A percentile compares a stretch with the other conserved stretches of the same genome.
phyloP scores from a whole-genome alignment of 2,888 invertebrate genomes.

The Caenorhabditis sp. region DNA sequence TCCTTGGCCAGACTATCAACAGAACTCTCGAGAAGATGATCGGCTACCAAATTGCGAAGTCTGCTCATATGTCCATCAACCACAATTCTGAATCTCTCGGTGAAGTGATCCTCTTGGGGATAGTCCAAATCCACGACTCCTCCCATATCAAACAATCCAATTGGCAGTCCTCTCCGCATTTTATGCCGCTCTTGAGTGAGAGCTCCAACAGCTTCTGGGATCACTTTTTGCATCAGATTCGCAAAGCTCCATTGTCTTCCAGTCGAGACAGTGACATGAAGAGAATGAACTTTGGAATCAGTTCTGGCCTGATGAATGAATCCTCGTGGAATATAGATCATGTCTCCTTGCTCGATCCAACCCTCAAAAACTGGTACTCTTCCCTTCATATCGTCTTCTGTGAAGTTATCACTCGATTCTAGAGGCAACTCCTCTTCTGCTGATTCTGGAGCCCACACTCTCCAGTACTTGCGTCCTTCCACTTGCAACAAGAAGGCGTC shows the following conservation, averaged over 20 bases:
- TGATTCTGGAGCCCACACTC: slow-evolving; percentile 89
- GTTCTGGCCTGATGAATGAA: slow-evolving; percentile 85
- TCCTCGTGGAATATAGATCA: slow-evolving; percentile 93
- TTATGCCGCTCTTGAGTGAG: slow-evolving; percentile 60
- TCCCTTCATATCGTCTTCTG: slow-evolving; percentile 75
- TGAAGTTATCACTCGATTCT: slow-evolving; percentile 86
- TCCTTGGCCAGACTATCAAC: slow-evolving; percentile 92
- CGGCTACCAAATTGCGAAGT: slow-evolving; percentile 66
- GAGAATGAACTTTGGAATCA: slow-evolving; percentile 88
- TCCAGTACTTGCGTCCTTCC: slow-evolving; percentile 96
- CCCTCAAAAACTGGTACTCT: slow-evolving; percentile 78
- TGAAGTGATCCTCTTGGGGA: slow-evolving; percentile 70
- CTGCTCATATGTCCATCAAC: slow-evolving; percentile 73
- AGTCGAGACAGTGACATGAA: slow-evolving; percentile 95
- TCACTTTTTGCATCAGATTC: slow-evolving; percentile 90
- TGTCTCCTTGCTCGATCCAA: slow-evolving; percentile 86
- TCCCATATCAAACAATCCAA: slow-evolving; percentile 76
- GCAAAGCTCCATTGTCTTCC: slow-evolving; percentile 94
- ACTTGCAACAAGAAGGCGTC: slow-evolving; percentile 97
- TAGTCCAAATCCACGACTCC: slow-evolving; percentile 74
- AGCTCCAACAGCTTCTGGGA: slow-evolving; percentile 64
- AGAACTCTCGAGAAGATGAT: slow-evolving; percentile 88
- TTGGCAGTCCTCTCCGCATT: slow-evolving; percentile 67
- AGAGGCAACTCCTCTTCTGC: slow-evolving; percentile 88
- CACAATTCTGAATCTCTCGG: slow-evolving; percentile 70